A percentile compares a stretch with the other conserved stretches of the same genome.
Conservation (phyloP, 64 coral and sea anemone genomes). For the Pachyseris speciosa region DNA sequence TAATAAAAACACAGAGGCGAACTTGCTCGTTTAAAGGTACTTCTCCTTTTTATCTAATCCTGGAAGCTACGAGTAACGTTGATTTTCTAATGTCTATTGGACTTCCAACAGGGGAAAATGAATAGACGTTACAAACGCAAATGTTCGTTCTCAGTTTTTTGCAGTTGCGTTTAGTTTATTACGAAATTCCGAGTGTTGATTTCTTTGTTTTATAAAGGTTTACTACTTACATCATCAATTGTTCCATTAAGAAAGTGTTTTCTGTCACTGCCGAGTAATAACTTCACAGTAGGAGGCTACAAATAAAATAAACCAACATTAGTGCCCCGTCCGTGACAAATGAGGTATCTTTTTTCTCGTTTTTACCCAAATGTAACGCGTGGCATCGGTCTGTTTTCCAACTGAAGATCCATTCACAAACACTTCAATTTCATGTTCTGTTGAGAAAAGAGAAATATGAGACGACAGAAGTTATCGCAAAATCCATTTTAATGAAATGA, state of each 20-base stretch:
- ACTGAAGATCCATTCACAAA: constrained; percentile 89
- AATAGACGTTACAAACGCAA: too few species aligned
- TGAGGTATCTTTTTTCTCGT: not conserved
- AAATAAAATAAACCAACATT: not conserved
- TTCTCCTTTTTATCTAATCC: too few species aligned
- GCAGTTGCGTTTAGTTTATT: too few species aligned
- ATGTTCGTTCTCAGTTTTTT: too few species aligned
- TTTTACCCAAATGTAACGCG: constrained; percentile 77
- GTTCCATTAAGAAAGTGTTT: constrained; percentile 80
- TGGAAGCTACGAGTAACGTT: too few species aligned
- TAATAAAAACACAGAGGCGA: too few species aligned
- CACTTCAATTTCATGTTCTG: constrained; percentile 78
- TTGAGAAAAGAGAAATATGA: not conserved
- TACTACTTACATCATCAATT: constrained; percentile 87
- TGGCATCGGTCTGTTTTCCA: constrained; percentile 58
- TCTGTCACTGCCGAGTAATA: constrained; percentile 75
- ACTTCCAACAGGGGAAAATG: too few species aligned
- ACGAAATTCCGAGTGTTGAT: too few species aligned
- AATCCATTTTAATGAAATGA: not conserved
- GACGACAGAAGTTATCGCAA: not conserved
- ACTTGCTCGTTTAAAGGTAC: too few species aligned
- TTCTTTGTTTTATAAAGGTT: not conserved
- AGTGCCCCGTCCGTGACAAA: not conserved
- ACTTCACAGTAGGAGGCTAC: constrained; percentile 38
- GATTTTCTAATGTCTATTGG: too few species aligned